Conservation (phyloP, 2,888 invertebrate genomes). For the Agrypnus murinus region DNA sequence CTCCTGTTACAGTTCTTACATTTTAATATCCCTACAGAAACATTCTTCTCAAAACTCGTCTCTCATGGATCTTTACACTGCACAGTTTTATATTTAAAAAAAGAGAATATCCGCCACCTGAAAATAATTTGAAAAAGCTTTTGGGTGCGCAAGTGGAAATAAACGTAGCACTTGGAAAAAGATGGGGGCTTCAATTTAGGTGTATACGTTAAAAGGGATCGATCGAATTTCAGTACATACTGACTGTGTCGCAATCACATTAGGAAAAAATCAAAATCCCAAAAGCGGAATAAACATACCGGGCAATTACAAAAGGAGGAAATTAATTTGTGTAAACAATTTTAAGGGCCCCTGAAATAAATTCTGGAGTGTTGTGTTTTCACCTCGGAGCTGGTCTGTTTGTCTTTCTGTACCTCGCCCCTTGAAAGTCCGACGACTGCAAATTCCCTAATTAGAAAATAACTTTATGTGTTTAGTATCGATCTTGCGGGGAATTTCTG, state of each 20-base stretch:
- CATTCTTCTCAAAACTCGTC: too few species aligned
- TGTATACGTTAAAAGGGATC: slow-evolving; percentile 8
- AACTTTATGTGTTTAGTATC: neutral
- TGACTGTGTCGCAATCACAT: neutral
- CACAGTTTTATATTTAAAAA: too few species aligned
- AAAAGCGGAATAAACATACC: neutral
- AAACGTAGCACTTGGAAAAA: slow-evolving; percentile 5
- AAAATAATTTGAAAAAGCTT: slow-evolving; percentile 2
- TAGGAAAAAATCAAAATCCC: slow-evolving; percentile 2
- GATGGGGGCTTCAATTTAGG: slow-evolving; percentile 8
- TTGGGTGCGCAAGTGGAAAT: slow-evolving; percentile 4
- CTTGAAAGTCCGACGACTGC: neutral
- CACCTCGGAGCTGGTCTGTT: neutral
- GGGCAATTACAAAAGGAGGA: neutral
- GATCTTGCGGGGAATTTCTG: neutral
- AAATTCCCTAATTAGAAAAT: slow-evolving; percentile 5
- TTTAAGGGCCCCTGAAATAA: neutral
- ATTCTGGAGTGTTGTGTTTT: slow-evolving; percentile 9
- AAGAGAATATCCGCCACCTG: neutral
- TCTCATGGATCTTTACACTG: too few species aligned
- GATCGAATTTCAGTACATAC: slow-evolving; percentile 1
- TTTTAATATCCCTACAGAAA: too few species aligned
- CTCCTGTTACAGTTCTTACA: too few species aligned
- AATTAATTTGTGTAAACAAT: slow-evolving; percentile 27
- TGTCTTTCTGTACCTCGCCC: slow-evolving; percentile 2